Evolutionary conservation across 1,140 invertebrate species (phyloP).

Genomic region (Neodiprion pinetum): DNA sequence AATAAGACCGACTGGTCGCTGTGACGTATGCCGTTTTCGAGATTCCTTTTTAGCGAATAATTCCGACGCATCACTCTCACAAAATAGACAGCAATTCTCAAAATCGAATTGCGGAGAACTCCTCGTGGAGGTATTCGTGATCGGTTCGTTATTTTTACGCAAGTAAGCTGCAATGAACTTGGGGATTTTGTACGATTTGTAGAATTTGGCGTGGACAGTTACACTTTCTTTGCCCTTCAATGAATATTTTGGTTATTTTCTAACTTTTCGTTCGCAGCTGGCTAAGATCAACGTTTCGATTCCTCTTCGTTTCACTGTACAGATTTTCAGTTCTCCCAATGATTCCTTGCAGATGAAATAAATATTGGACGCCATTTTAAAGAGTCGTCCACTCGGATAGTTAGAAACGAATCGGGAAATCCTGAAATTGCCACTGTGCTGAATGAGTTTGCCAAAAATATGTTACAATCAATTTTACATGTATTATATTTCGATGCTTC

Average conservation of each 20-base stretch:
- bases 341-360: constrained; percentile 13
- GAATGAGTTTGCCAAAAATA: not conserved
- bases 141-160: not conserved
- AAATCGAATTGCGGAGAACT: constrained; percentile 7
- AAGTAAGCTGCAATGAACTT: not conserved
- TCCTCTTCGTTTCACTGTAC: constrained; percentile 16
- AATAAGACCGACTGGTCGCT: no score
- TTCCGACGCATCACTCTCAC: constrained; percentile 14
- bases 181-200: constrained; percentile 4
- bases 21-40: not conserved
- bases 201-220: constrained; percentile 5
- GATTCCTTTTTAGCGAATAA: constrained; percentile 1
- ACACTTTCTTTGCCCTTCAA: constrained; percentile 9
- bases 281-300: constrained; percentile 9
- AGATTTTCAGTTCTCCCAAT: constrained; percentile 8
- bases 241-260: not conserved
- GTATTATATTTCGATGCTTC: not conserved
- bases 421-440: no score
- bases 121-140: not conserved
- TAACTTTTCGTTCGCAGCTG: not conserved
- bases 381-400: not conserved
- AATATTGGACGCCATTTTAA: not conserved
- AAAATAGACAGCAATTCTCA: constrained; percentile 2
- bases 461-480: not conserved
- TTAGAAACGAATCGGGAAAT: not conserved